Evolutionary conservation across 92 coral and sea anemone genomes (phyloP), one percentile per base, ranked within the genome.

Genomic region (Porites rus): DNA sequence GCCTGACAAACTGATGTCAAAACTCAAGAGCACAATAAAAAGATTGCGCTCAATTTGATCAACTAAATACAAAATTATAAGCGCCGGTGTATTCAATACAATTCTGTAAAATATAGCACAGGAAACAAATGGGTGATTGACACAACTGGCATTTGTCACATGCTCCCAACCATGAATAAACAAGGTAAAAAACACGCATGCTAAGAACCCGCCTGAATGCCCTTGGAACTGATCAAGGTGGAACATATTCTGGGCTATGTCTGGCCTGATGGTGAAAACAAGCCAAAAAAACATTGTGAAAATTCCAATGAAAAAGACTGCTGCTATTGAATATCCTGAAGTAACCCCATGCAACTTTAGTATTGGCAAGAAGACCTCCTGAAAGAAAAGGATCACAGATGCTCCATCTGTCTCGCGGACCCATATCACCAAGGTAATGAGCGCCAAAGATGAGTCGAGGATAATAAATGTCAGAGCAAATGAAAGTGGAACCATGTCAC

Each of bases 381-480:
- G 59, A 14, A 67, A 64, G 31, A 83, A 83, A 21, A 59, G 13
- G 3, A 4, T 52, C 46, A 75, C 21, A 4, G 92, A 88, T 53
- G 92, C 84, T 38, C 51, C 52, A 10, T 83, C 79, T 21, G 87
- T 20, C 7, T 88, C 84, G 0, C 16, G 88, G 73, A 18, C 69
- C 92, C 92, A 88, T 68, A 88, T 52, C 58, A 81, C 72, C 21
- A 70, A 70, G 69, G 84, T 75, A 70, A 83, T 58, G 54, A 83
- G 88, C 66, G 92, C 88, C 7, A 88, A 83, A 9, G 65, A 20
- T 28, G 88, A 82, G 53, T 88, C 92, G 19, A 83, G 88, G 8
- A 66, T 73, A 65, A 76, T 82, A 77, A 72, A 75, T 12, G 51
- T 17, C 56, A 82, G 31, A 18, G 84, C 89, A 58, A 88, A 83